Percentiles rank a stretch among this genome's conserved stretches.
Evolutionary conservation across 1,140 invertebrate species (phyloP).

Genomic region (Cydia fagiglandana): DNA sequence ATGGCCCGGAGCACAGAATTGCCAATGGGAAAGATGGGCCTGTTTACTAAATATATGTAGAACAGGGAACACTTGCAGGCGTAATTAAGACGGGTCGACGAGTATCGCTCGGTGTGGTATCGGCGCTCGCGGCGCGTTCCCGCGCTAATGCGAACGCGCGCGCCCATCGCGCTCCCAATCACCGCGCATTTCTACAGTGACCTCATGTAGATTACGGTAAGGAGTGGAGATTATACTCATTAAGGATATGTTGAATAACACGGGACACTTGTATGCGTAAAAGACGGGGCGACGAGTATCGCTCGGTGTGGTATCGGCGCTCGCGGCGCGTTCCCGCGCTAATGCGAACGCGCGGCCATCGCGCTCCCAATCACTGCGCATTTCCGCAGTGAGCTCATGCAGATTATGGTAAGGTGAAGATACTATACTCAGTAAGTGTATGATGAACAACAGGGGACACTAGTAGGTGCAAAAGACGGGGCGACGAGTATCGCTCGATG

Average conservation of each 20-base stretch:
- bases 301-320: constrained; percentile 35
- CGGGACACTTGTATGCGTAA: background rate
- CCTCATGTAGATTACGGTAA: background rate
- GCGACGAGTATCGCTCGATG: background rate
- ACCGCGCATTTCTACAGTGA: constrained; percentile 47
- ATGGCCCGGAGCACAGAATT: no score
- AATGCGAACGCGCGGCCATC: constrained; percentile 53
- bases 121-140: constrained; percentile 50
- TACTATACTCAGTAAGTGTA: no score
- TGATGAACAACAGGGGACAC: no score
- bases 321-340: constrained; percentile 51
- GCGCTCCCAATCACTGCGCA: constrained; percentile 42
- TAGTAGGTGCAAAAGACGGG: background rate
- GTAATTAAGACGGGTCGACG: background rate
- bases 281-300: constrained; percentile 1
- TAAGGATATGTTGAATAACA: no score
- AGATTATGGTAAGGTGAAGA: no score
- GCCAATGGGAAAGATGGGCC: no score
- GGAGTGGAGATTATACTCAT: no score
- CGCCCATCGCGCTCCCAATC: constrained; percentile 49
- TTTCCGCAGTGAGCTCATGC: constrained; percentile 46
- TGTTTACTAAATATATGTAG: background rate
- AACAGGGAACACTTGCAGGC: background rate
- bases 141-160: constrained; percentile 51
- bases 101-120: background rate